These are phyloP conservation scores for Lysiphlebus fabarum DNA, from an alignment of 1,140 invertebrate genomes.

Conservation along the genomic window DNA sequence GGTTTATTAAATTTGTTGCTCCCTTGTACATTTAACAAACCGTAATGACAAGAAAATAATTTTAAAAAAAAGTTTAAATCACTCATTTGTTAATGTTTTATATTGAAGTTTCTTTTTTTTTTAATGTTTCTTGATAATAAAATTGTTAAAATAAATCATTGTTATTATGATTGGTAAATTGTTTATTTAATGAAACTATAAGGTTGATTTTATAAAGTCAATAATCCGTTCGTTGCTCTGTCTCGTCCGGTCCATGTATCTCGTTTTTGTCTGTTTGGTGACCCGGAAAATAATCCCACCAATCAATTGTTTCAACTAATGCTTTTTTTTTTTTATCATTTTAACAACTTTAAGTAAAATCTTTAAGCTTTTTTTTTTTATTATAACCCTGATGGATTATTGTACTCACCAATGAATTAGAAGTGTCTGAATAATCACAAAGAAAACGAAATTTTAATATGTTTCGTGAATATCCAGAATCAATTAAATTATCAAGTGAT, in stretches of 20 bases:
- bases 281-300: constrained; percentile 21
- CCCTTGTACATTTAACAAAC: no score
- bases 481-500: constrained; percentile 75
- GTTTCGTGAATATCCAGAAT: constrained; percentile 74
- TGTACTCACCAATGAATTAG: constrained; percentile 47
- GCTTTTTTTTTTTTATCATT: constrained; percentile 15
- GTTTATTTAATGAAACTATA: background rate
- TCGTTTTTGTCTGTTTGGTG: constrained; percentile 19
- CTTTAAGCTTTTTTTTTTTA: background rate
- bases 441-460: constrained; percentile 76
- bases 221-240: constrained; percentile 24
- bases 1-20: no score
- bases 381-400: background rate
- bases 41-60: no score
- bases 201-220: background rate
- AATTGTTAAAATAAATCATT: no score
- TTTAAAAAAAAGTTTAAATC: no score
- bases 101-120: no score
- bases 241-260: constrained; percentile 18
- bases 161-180: background rate
- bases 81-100: no score
- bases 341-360: background rate
- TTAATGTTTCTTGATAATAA: no score
- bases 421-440: constrained; percentile 53
- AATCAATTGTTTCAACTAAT: background rate